These are phyloP conservation scores for Catharus bicknelli DNA, from an alignment of 2,113 vertebrate species.

Conservation along the genomic window DNA sequence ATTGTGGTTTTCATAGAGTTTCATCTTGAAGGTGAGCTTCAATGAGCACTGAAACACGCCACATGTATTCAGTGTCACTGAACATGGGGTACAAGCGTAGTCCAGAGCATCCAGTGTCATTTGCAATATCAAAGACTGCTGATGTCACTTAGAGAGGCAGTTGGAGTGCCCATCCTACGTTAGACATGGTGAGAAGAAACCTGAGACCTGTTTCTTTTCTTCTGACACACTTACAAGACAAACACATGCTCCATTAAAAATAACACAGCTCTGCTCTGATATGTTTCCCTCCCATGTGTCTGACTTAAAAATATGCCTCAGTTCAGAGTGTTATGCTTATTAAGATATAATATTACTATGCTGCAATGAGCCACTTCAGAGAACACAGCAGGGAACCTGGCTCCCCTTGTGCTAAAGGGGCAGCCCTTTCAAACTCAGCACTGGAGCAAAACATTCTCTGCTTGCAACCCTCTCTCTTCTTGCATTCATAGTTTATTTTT, in stretches of 20 bases:
- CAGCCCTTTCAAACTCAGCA: not conserved
- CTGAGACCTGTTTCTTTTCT: slow-evolving; percentile 52
- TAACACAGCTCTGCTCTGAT: slow-evolving; percentile 77
- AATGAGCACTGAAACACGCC: not conserved
- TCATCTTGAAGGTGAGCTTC: not conserved
- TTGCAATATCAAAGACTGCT: not conserved
- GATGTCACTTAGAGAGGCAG: not conserved
- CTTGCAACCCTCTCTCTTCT: not conserved
- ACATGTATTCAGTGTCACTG: not conserved
- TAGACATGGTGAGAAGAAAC: slow-evolving; percentile 72
- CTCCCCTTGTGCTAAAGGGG: not conserved
- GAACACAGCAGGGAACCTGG: not conserved
- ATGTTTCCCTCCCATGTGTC: slow-evolving; percentile 59
- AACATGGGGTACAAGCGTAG: not conserved
- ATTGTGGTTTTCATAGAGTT: not conserved
- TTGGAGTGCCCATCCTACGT: not conserved
- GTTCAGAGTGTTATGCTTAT: slow-evolving; percentile 63
- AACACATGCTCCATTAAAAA: slow-evolving; percentile 85
- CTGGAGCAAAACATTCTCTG: not conserved
- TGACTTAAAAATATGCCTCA: slow-evolving; percentile 67
- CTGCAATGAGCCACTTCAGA: slow-evolving; percentile 32
- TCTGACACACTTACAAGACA: slow-evolving; percentile 74
- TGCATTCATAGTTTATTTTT: not conserved
- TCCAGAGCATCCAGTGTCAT: not conserved
- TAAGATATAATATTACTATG: slow-evolving; percentile 70